Base-by-base conservation (phyloP, 2,797 vertebrate species). In the Otolemur crassicaudatus region DNA sequence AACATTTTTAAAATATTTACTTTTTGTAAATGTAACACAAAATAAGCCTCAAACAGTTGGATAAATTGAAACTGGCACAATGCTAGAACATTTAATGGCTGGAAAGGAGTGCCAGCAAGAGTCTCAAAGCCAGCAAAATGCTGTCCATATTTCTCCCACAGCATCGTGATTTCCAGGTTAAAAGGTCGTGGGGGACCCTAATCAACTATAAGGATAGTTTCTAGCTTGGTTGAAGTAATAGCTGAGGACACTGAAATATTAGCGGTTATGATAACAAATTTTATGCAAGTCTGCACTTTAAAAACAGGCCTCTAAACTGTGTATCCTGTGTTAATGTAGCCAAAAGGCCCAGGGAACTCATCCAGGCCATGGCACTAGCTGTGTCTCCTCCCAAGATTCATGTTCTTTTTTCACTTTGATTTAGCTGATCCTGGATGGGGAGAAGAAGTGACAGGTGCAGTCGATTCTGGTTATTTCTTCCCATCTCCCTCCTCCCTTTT, bases 171-270 rank as follows among this genome's bases (percentile, higher is more conserved):
- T 73, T 80, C 65, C 37, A 63, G 17, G 29, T 14, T 84, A 58
- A 79, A 79, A 43, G 23, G 9, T 77, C 37, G 69, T 19, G 46
- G 14, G 43, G 56, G 16, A 22, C 22, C 72, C 20, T 46, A 49
- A 49, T 73, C 22, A 83, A 92, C 14, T 77, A 43, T 72, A 79
- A 13, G 79, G 34, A 29, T 43, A 72, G 11, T 19, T 63, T 34
- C 34, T 46, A 65, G 72, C 34, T 92, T 89, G 72, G 29, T 43
- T 95, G 37, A 91, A 87, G 73, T 84, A 84, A 76, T 75, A 27
- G 31, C 61, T 82, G 49, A 82, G 34, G 76, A 73, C 0, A 22
- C 25, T 79, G 63, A 72, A 65, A 34, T 80, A 13, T 73, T 46
- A 46, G 25, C 72, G 14, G 25, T 46, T 73, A 17, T 8, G 9